Base-by-base conservation (phyloP, 2,888 invertebrate species). In the Drosophila phalerata region DNA sequence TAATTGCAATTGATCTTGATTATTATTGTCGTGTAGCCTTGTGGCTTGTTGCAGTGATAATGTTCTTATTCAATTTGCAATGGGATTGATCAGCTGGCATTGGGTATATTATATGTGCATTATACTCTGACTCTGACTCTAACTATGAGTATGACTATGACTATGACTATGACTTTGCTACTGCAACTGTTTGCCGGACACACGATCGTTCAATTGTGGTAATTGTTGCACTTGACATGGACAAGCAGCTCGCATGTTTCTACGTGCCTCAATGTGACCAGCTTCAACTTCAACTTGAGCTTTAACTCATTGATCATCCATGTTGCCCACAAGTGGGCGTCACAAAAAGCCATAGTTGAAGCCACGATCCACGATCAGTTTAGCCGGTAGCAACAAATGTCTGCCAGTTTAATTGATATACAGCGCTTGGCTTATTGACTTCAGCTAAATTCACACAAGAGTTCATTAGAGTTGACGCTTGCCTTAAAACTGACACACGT, bases 401-500 rank as follows among this genome's bases (percentile, higher is more conserved):
- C 77, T 64, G 83, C 73, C 79, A 88, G 85, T 88, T 87, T 88
- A 87, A 87, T 88, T 88, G 86, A 87, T 89, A 85, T 88, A 88
- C 87, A 85, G 79, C 82, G 73, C 83, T 85, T 69, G 80, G 80
- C 80, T 79, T 81, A 77, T 88, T 88, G 83, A 85, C 79, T 88
- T 86, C 86, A 85, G 79, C 85, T 79, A 87, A 86, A 88, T 89
- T 88, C 87, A 89, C 87, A 88, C 87, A 87, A 89, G 87, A 89
- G 87, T 87, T 87, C 87, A 87, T 87, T 87, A 87, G 90, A 87
- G 89, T 88, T 87, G 87, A 87, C 89, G 90, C 88, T 89, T 89
- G 89, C 83, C 83, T 89, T 85, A 83, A 89, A 87, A 86, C 79
- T 87, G 87, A 87, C 87, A 87, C 88, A 88, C 89, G 89, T 89